These are phyloP conservation scores for Dicrurus megarhynchus DNA, from an alignment of 2,113 vertebrate genomes.

Conservation along the genomic window DNA sequence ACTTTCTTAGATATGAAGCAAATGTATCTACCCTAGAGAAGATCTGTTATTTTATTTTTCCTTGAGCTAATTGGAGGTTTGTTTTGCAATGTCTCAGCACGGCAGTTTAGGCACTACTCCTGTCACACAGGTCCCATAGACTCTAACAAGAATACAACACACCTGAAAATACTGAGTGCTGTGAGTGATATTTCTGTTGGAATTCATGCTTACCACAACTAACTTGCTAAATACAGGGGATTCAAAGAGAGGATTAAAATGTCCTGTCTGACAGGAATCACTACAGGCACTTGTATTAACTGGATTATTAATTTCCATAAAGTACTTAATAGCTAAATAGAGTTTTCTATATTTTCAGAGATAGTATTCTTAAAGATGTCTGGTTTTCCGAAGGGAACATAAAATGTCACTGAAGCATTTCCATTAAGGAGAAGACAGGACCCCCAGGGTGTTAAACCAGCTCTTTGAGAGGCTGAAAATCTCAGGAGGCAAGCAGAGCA, in stretches of 20 bases:
- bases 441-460: background rate
- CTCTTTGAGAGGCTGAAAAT: background rate
- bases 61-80: background rate
- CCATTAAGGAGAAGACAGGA: background rate
- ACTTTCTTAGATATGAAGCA: background rate
- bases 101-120: background rate
- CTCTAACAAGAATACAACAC: background rate
- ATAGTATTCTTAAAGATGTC: background rate
- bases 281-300: background rate
- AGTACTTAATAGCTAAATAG: background rate
- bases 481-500: background rate
- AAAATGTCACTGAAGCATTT: background rate
- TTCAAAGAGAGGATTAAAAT: background rate
- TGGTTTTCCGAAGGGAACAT: background rate
- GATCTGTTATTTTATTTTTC: background rate
- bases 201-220: background rate
- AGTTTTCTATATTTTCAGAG: background rate
- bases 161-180: background rate
- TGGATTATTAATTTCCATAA: background rate
- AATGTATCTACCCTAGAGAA: background rate
- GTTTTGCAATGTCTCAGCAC: background rate
- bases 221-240: background rate
- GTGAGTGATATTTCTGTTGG: background rate
- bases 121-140: background rate
- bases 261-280: background rate